These are phyloP conservation scores for Oryzias curvinotus DNA, from an alignment of 2,113 vertebrate genomes.

Conservation along the genomic window DNA sequence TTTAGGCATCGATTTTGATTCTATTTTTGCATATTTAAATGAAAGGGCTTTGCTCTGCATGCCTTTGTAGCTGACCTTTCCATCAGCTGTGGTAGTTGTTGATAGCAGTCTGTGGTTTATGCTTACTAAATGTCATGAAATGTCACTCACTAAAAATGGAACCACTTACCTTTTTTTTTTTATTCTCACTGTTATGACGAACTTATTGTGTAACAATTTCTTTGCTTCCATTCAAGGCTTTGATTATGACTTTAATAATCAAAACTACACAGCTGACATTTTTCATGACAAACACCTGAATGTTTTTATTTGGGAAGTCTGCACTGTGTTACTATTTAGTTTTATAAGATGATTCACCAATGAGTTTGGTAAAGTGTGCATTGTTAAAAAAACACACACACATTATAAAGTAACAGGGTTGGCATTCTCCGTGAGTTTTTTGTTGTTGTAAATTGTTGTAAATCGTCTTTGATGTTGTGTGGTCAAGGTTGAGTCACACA, in stretches of 20 bases:
- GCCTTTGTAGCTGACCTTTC: conserved; percentile 42
- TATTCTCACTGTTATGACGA: conserved; percentile 15
- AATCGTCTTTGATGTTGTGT: too few species aligned
- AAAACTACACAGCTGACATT: conserved; percentile 22
- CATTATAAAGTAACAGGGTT: too few species aligned
- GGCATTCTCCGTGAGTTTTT: too few species aligned
- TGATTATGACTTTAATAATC: too few species aligned
- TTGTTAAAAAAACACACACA: too few species aligned
- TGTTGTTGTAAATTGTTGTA: too few species aligned
- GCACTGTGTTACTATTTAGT: background rate
- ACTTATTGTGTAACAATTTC: conserved; percentile 27
- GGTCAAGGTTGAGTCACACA: too few species aligned
- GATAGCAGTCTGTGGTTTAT: conserved; percentile 41
- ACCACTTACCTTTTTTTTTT: conserved; percentile 38
- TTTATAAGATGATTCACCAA: background rate
- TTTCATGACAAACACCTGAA: conserved; percentile 5
- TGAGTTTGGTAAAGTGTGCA: background rate
- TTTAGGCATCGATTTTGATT: conserved; percentile 16
- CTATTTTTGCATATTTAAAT: conserved; percentile 20
- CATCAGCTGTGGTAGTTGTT: conserved; percentile 38
- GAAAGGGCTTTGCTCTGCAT: conserved; percentile 47
- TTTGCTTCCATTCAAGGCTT: conserved; percentile 25
- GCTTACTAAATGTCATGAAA: conserved; percentile 39
- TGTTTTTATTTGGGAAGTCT: background rate
- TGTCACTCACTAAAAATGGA: conserved; percentile 36